phyloP scores from a whole-genome alignment of 2,888 invertebrate genomes.

The Philhelius pedissequus region DNA sequence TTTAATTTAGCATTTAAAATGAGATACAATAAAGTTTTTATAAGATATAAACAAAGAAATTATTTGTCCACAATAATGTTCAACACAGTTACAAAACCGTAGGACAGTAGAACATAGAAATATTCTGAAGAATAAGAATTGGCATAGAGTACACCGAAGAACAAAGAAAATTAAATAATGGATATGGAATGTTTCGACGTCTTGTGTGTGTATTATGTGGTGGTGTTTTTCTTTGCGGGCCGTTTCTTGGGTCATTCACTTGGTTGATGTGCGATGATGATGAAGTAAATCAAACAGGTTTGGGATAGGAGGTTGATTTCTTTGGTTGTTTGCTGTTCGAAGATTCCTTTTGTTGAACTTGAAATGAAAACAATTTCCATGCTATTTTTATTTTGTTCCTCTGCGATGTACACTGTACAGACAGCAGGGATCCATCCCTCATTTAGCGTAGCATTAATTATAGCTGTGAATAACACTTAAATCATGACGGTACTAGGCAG shows the following conservation, averaged over 20 bases:
- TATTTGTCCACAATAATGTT: neutral
- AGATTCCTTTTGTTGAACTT: neutral
- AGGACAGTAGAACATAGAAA: neutral
- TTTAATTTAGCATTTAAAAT: conserved; percentile 59
- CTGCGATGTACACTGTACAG: too few relatives aligned
- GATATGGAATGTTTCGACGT: neutral
- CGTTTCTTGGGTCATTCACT: conserved; percentile 46
- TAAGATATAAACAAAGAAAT: conserved; percentile 33
- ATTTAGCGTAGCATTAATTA: neutral
- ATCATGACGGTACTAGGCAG: neutral
- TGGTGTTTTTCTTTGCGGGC: neutral
- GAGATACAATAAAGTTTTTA: conserved; percentile 49
- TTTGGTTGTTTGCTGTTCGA: neutral
- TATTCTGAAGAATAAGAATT: neutral
- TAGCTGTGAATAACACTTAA: neutral
- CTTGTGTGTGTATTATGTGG: neutral
- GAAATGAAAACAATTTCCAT: neutral
- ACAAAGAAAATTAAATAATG: neutral
- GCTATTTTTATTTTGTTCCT: neutral
- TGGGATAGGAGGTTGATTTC: neutral
- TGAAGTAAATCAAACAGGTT: conserved; percentile 17
- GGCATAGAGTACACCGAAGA: neutral
- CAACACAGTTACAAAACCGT: neutral
- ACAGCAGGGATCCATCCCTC: neutral
- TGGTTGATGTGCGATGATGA: too few relatives aligned